Evolutionary conservation across 2,888 invertebrate genomes (phyloP), one percentile per base, ranked within the genome.

Genomic region (Atethmia centrago): DNA sequence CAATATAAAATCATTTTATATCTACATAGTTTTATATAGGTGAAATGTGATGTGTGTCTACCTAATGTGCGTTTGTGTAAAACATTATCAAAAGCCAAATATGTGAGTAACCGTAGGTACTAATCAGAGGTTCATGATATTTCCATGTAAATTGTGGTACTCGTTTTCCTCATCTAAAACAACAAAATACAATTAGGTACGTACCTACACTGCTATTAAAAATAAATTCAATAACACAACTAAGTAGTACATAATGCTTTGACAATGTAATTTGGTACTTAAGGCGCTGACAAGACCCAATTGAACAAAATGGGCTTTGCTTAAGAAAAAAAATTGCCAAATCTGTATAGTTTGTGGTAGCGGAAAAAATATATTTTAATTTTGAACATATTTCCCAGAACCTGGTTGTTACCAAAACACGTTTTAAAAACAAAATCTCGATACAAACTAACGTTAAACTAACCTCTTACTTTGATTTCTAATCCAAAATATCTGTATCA

Each of bases 81-180:
- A 65, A 45, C 55, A 31, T 49, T 66, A 40, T 82, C 36, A 71
- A 71, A 69, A 53, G 28, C 53, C 58, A 80, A 67, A 61, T 64
- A 74, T 31, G 58, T 79, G 71, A 62, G 65, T 74, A 71, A 40
- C 12, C 55, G 42, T 67, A 16, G 25, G 9, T 64, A 19, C 62
- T 74, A 74, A 81, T 81, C 7, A n/a, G 74, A 74, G 61, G 59
- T 80, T 62, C 16, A 16, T 66, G 47, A 49, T 28, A 42, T 45
- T 63, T 40, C 28, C 28, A 14, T 66, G 42, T 69, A 25, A 28
- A 55, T 31, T 21, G 67, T 58, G 36, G 21, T 55, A 14, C 14
- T 49, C 10, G 9, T 65, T 80, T 65, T 77, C 62, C 72, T 72
- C 59, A 9, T 80, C 12, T 28, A 4, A 59, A 65, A 28, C 31